Evolutionary conservation across 2,113 vertebrate genomes (phyloP).

Genomic region (Rhinolophus ferrumequinum): DNA sequence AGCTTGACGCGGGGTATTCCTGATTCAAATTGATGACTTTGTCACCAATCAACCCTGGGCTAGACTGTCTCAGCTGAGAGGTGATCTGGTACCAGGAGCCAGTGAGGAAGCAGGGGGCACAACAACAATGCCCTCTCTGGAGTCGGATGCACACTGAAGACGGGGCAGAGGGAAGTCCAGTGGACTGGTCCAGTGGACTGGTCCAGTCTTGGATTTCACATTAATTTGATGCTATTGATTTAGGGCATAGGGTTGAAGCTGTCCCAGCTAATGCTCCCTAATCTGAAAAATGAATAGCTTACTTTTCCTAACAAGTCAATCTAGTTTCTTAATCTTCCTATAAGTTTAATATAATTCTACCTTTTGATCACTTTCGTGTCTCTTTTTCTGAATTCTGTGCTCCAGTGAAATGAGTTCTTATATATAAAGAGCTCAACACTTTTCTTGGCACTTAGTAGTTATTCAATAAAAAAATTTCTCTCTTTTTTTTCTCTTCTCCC

Average conservation of each 20-base stretch:
- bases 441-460: constrained; percentile 22
- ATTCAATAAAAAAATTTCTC: background rate
- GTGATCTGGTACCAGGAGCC: background rate
- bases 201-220: background rate
- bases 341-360: background rate
- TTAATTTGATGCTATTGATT: background rate
- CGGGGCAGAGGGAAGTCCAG: background rate
- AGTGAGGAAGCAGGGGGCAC: background rate
- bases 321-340: constrained; percentile 20
- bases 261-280: background rate
- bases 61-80: background rate
- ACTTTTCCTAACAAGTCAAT: background rate
- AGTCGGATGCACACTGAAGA: background rate
- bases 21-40: background rate
- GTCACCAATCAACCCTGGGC: background rate
- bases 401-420: background rate
- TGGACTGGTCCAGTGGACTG: background rate
- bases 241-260: no score
- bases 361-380: background rate
- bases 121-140: background rate
- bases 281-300: background rate
- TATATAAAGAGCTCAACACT: background rate
- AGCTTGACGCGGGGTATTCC: background rate
- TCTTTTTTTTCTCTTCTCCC: background rate
- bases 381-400: background rate